Evolutionary conservation across 2,113 vertebrate genomes (phyloP).

Genomic region (Gallinago paraguaiae): DNA sequence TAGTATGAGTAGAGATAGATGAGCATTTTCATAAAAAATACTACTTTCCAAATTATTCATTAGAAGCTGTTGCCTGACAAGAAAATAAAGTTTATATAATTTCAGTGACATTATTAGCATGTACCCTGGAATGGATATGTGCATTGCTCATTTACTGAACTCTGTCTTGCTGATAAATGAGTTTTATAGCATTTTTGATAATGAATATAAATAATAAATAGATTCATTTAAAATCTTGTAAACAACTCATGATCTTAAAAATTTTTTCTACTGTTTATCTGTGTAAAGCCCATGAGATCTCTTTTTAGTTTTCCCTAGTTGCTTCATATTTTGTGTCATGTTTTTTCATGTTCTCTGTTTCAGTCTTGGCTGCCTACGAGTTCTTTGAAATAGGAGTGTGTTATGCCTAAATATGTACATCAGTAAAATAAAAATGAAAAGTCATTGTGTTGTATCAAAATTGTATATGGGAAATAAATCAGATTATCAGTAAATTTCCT

Average conservation of each 20-base stretch:
- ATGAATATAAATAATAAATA: background rate
- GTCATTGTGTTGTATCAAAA: background rate
- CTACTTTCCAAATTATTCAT: background rate
- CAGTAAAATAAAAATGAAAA: background rate
- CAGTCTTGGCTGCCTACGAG: background rate
- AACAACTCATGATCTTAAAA: background rate
- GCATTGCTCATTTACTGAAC: background rate
- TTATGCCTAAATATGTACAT: background rate
- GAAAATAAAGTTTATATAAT: background rate
- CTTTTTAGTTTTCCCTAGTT: background rate
- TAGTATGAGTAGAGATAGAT: background rate
- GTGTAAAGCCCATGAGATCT: background rate
- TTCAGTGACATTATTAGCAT: background rate
- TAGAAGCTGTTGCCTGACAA: background rate
- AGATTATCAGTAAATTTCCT: background rate
- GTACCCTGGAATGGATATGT: background rate
- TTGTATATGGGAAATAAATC: background rate
- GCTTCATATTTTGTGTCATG: background rate
- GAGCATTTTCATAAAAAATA: background rate
- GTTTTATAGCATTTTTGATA: background rate
- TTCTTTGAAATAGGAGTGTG: background rate
- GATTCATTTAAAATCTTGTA: background rate
- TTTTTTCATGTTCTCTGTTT: background rate
- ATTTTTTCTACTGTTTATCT: background rate
- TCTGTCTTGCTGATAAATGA: background rate